A percentile compares a stretch with the other conserved stretches of the same genome.
Evolutionary conservation across 2,888 invertebrate species (phyloP).

Genomic region (Acleris literana): DNA sequence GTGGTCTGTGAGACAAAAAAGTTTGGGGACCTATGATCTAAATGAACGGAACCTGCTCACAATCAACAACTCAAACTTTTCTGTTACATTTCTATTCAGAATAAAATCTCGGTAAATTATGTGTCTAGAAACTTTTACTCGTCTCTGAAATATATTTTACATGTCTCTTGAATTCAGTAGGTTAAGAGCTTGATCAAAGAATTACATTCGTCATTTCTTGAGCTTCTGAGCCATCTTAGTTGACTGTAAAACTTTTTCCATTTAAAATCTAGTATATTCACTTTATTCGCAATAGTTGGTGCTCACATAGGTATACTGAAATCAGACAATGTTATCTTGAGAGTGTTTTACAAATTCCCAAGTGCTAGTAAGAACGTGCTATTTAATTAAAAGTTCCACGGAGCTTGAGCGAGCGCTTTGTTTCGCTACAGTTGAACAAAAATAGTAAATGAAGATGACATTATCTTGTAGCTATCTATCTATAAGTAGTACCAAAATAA

Average conservation of each 20-base stretch:
- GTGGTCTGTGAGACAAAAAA: no score
- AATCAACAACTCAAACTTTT: no score
- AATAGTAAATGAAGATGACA: slow-evolving; percentile 39
- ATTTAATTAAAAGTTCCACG: slow-evolving; percentile 69
- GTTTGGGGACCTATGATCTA: no score
- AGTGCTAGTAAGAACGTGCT: slow-evolving; percentile 58
- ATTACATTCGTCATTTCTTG: not conserved
- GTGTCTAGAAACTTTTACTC: slow-evolving; percentile 50
- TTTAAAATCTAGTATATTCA: slow-evolving; percentile 8
- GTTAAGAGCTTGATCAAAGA: slow-evolving; percentile 2
- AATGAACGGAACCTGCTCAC: no score
- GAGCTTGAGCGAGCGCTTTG: slow-evolving; percentile 49
- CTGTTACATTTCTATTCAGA: slow-evolving; percentile 11
- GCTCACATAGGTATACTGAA: slow-evolving; percentile 16
- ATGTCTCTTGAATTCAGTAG: slow-evolving; percentile 13
- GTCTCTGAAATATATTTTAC: slow-evolving; percentile 42
- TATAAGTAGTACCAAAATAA: no score
- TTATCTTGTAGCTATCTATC: not conserved
- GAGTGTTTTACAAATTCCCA: slow-evolving; percentile 61
- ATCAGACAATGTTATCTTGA: slow-evolving; percentile 58
- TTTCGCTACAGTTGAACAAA: slow-evolving; percentile 51
- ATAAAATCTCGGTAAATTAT: slow-evolving; percentile 42
- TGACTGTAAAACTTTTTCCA: not conserved
- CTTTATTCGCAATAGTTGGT: not conserved
- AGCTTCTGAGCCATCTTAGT: not conserved